Evolutionary conservation across 2,888 invertebrate genomes (phyloP).

Genomic region (Plusia festucae): DNA sequence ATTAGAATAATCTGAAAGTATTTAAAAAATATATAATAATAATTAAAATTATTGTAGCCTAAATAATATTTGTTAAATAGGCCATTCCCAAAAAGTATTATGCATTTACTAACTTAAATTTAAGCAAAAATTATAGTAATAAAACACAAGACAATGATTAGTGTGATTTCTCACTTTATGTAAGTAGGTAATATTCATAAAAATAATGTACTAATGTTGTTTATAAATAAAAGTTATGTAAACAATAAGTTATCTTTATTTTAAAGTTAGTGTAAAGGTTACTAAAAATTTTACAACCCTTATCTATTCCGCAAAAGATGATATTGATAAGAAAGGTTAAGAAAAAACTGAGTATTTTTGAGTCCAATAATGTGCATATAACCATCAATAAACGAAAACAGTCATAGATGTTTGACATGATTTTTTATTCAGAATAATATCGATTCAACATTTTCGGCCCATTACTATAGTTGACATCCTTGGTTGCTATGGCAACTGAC

Average conservation of each 20-base stretch:
- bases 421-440: slow-evolving; percentile 60
- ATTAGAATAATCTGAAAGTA: neutral
- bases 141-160: slow-evolving; percentile 28
- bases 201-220: slow-evolving; percentile 41
- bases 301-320: neutral
- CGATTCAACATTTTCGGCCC: slow-evolving; percentile 72
- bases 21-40: neutral
- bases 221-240: slow-evolving; percentile 33
- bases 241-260: slow-evolving; percentile 7
- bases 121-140: slow-evolving; percentile 40
- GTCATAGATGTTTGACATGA: slow-evolving; percentile 24
- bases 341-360: no score
- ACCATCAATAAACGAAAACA: no score
- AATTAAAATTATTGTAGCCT: neutral
- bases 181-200: slow-evolving; percentile 19
- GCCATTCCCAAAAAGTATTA: slow-evolving; percentile 45
- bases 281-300: neutral
- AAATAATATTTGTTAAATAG: neutral
- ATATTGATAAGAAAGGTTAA: no score
- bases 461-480: slow-evolving; percentile 77
- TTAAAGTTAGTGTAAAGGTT: neutral
- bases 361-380: neutral
- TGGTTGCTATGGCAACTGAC: slow-evolving; percentile 77
- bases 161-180: slow-evolving; percentile 26
- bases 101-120: slow-evolving; percentile 32